phyloP scores from a whole-genome alignment of 2,888 invertebrate genomes.

The Allygus modestus region DNA sequence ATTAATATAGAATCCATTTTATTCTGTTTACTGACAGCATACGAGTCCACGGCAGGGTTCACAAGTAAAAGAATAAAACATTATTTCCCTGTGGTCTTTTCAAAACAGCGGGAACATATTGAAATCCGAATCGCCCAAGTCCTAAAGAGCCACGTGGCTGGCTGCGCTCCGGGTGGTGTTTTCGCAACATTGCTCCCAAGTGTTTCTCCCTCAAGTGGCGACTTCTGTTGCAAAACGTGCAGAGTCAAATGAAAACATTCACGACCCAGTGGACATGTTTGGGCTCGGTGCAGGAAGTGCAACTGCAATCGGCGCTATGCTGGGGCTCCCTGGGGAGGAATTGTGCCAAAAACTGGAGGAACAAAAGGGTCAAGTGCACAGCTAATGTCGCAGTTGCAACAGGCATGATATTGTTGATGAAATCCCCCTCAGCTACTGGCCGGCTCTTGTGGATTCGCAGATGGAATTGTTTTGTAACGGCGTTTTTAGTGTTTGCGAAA shows the following conservation, averaged over 20 bases:
- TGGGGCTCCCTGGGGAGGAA: neutral
- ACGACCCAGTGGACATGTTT: neutral
- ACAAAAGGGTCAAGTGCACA: conserved; percentile 29
- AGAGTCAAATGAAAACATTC: conserved; percentile 7
- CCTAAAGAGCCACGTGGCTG: conserved; percentile 5
- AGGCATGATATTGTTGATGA: neutral
- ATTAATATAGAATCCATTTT: no score
- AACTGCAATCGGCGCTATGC: neutral
- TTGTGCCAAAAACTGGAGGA: neutral
- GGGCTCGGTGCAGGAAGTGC: neutral
- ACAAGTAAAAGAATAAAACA: no score
- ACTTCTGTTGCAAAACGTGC: neutral
- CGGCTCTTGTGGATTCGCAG: neutral
- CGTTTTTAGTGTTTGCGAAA: conserved; percentile 9
- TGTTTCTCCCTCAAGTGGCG: conserved; percentile 21
- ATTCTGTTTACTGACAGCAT: no score
- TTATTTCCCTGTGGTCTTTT: no score
- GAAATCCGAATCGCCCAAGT: neutral
- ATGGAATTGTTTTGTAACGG: conserved; percentile 19
- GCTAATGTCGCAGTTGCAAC: neutral
- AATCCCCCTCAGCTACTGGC: neutral
- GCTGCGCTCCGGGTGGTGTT: neutral
- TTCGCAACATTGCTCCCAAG: conserved; percentile 12
- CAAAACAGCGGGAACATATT: no score
- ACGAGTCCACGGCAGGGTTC: no score